Evolutionary conservation across 1,140 invertebrate species (phyloP), one percentile per base, ranked within the genome.

Genomic region (Bombus superbus): DNA sequence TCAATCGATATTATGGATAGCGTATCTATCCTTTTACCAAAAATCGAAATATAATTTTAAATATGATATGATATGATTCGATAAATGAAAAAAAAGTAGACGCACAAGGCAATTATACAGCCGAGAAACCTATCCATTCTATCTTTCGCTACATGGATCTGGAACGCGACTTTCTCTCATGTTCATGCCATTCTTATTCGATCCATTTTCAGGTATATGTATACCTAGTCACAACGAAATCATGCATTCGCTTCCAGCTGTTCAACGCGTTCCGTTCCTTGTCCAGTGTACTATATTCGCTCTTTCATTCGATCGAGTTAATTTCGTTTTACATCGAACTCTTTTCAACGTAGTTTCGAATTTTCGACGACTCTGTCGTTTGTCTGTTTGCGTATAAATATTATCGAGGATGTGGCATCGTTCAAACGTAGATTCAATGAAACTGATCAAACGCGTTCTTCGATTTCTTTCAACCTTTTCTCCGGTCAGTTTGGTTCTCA

Each of bases 151-250:
- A 32, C 22, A 1, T 8, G 13, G 86, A 88, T 42, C 72, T 86
- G 57, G 90, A 91, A 64, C 88, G 85, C 22, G 62, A 89, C 89
- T 91, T 89, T 91, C 90, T 91, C 88, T 86, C 76, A 47, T 44
- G 80, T 66, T 35, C 32, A 38, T 22, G 69, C 66, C 57, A 76
- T 86, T 77, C 38, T 35, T 62, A 38, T 4, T 28, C 40, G 62
- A 75, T 74, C 18, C 35, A 32, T 72, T 53, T 59, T 73, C 73
- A 79, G 44, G 74, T 59, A 79, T 35, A 15, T 18, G 9, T 35
- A 38, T 9, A 72, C 40, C 13, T 82, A 32, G 44, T 82, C 25
- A 22, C 32, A 66, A 25, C 35, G 32, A 68, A 25, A 68, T 53
- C 35, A 11, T 25, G 15, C 35, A 68, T 38, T 68, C 35, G 18